Percentiles rank a stretch among this genome's conserved stretches.
Evolutionary conservation across 2,113 vertebrate species (phyloP).

Genomic region (Salvelinus fontinalis): DNA sequence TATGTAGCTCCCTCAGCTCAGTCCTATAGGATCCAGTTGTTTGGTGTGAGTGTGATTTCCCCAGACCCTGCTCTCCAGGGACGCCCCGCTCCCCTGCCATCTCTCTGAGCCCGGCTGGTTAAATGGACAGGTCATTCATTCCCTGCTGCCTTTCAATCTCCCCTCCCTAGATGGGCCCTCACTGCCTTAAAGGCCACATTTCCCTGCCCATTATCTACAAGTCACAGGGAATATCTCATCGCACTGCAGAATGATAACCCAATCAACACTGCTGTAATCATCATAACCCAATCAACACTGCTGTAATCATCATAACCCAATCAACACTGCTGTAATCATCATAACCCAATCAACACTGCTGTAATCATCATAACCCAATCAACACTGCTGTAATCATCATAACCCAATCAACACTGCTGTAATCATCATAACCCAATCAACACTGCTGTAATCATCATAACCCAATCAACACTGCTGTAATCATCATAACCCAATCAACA

Average conservation of each 20-base stretch:
- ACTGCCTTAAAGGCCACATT: slow-evolving; percentile 66
- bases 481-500: too few relatives aligned
- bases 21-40: slow-evolving; percentile 67
- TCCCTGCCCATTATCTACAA: slow-evolving; percentile 67
- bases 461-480: too few relatives aligned
- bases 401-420: slow-evolving; percentile 26
- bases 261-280: neutral
- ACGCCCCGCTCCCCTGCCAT: slow-evolving; percentile 61
- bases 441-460: too few relatives aligned
- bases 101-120: slow-evolving; percentile 63
- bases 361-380: too few relatives aligned
- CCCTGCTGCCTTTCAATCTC: slow-evolving; percentile 55
- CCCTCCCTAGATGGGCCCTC: slow-evolving; percentile 44
- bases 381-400: neutral
- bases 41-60: slow-evolving; percentile 73
- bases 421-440: too few relatives aligned
- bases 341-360: too few relatives aligned
- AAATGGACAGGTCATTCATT: slow-evolving; percentile 71
- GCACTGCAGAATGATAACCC: slow-evolving; percentile 54
- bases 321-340: too few relatives aligned
- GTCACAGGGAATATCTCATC: slow-evolving; percentile 63
- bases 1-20: slow-evolving; percentile 52
- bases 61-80: slow-evolving; percentile 68
- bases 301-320: too few relatives aligned
- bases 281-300: slow-evolving; percentile 36